Evolutionary conservation across 2,797 vertebrate species (phyloP).

Genomic region (Clarias platycephalus): DNA sequence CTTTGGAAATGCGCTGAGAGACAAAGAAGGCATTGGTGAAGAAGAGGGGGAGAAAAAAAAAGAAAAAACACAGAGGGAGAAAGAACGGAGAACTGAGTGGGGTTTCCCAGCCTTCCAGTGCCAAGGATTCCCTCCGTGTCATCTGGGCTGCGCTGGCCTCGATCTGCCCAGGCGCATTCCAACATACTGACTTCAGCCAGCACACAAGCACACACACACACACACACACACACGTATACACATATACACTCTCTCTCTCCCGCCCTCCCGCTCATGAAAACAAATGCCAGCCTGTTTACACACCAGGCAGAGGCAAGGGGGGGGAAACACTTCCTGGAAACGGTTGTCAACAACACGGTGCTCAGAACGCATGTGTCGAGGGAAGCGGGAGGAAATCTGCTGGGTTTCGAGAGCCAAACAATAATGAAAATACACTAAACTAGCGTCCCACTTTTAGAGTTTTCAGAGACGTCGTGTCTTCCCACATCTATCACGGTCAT

Average conservation of each 20-base stretch:
- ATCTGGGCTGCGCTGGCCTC: conserved; percentile 71
- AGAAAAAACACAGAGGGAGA: conserved; percentile 19
- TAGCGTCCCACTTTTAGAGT: not conserved
- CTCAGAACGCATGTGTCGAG: conserved; percentile 30
- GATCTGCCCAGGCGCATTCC: conserved; percentile 80
- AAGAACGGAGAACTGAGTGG: conserved; percentile 60
- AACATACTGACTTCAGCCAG: conserved; percentile 70
- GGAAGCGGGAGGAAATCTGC: conserved; percentile 44
- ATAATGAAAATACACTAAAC: conserved; percentile 1
- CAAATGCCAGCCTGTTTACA: conserved; percentile 74
- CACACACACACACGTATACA: conserved; percentile 25
- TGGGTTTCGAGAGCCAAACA: conserved; percentile 9
- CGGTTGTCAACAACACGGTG: conserved; percentile 75
- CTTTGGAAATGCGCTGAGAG: conserved; percentile 53
- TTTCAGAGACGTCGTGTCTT: conserved; percentile 8
- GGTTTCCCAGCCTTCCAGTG: conserved; percentile 76
- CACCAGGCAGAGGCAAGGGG: conserved; percentile 63
- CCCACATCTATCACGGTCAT: conserved; percentile 10
- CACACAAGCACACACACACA: conserved; percentile 51
- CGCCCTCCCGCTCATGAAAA: conserved; percentile 63
- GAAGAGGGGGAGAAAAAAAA: conserved; percentile 41
- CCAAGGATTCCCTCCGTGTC: conserved; percentile 84
- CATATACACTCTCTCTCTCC: conserved; percentile 4
- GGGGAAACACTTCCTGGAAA: conserved; percentile 81
- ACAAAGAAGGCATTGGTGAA: conserved; percentile 64